Conservation (phyloP, 2,113 vertebrate genomes). For the Ceratotherium simum region DNA sequence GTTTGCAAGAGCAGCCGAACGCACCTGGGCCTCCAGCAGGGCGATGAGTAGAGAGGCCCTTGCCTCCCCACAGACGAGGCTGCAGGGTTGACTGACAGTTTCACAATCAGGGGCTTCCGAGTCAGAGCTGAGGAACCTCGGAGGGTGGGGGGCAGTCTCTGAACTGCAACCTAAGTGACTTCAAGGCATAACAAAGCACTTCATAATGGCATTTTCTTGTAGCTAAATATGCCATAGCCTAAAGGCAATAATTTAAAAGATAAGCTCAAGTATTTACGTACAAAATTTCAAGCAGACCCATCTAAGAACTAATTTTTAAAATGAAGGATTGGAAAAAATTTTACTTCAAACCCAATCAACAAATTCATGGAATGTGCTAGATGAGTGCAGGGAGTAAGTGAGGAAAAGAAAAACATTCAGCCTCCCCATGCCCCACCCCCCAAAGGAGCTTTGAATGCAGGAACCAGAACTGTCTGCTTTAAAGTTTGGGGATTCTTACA, state of each 20-base stretch:
- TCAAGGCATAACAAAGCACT: not conserved
- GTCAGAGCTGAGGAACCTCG: not conserved
- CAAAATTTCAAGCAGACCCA: not conserved
- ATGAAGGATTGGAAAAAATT: not conserved
- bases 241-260: not conserved
- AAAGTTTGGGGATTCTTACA: not conserved
- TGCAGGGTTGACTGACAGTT: fast-evolving
- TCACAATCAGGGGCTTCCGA: not conserved
- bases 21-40: fast-evolving
- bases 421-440: fast-evolving
- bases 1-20: not conserved
- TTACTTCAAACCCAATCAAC: not conserved
- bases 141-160: not conserved
- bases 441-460: not conserved
- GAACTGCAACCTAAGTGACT: not conserved
- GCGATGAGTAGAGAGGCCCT: fast-evolving
- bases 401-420: not conserved
- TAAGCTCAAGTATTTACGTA: not conserved
- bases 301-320: not conserved
- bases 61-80: fast-evolving
- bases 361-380: not conserved
- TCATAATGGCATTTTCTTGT: not conserved
- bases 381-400: not conserved
- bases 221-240: not conserved
- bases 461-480: not conserved